These are phyloP conservation scores for Dipodomys spectabilis DNA, from an alignment of 2,113 vertebrate genomes.

Conservation along the genomic window DNA sequence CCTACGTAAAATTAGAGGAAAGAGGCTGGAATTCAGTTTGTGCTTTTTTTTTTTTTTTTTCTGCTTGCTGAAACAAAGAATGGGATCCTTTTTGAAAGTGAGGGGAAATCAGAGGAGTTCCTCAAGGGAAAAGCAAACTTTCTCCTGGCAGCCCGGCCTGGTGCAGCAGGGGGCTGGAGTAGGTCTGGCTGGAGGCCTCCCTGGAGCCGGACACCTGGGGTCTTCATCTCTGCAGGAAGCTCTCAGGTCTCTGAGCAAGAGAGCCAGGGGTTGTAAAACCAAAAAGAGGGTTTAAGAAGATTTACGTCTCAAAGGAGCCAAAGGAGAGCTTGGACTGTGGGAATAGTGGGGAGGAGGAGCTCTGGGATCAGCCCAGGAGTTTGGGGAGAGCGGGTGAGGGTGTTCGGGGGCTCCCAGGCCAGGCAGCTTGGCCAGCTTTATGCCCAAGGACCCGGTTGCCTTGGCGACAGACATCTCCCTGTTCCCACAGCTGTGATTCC, in stretches of 20 bases:
- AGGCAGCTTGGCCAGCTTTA: no score
- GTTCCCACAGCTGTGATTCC: neutral
- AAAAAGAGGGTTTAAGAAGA: neutral
- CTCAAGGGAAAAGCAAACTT: neutral
- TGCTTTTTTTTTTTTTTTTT: neutral
- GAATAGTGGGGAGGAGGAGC: accelerated
- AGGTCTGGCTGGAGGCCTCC: no score
- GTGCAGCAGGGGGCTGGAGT: no score
- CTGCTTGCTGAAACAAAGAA: neutral
- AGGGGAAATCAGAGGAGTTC: neutral
- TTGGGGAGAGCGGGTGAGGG: no score
- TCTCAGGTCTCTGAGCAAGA: neutral
- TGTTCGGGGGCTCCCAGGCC: neutral
- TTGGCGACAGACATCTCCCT: neutral
- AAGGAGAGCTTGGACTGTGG: neutral
- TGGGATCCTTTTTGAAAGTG: neutral
- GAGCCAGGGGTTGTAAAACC: neutral
- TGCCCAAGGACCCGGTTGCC: neutral
- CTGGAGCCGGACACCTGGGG: no score
- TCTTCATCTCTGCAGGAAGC: neutral
- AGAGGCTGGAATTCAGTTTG: neutral
- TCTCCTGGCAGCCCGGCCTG: neutral
- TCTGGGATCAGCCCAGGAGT: neutral
- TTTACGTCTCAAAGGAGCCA: neutral
- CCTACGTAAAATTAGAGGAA: neutral